These are phyloP conservation scores for Rhipidura dahli DNA, from an alignment of 2,113 vertebrate genomes.

Conservation along the genomic window DNA sequence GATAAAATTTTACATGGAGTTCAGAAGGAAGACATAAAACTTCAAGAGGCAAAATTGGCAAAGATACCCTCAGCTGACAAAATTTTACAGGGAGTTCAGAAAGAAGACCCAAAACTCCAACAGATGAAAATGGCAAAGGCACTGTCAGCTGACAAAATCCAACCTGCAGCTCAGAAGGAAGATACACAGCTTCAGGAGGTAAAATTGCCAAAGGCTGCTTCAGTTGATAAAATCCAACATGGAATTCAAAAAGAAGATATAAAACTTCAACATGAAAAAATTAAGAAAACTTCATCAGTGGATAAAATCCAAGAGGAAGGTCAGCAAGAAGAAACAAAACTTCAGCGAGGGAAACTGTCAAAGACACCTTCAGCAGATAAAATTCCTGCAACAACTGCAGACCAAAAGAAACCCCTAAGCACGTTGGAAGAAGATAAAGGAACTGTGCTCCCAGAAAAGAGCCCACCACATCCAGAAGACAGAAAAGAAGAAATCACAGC, in stretches of 20 bases:
- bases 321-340: conserved; percentile 31
- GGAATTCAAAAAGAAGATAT: conserved; percentile 28
- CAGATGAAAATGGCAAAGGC: conserved; percentile 51
- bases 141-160: conserved; percentile 60
- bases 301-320: conserved; percentile 34
- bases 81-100: conserved; percentile 45
- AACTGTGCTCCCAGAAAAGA: background rate
- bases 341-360: conserved; percentile 21
- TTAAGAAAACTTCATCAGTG: background rate
- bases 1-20: conserved; percentile 41
- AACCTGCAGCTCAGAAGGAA: background rate
- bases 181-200: background rate
- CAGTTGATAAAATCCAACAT: conserved; percentile 50
- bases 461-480: conserved; percentile 3
- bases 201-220: conserved; percentile 27
- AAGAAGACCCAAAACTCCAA: conserved; percentile 51
- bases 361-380: conserved; percentile 48
- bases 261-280: conserved; percentile 23
- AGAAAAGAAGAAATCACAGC: conserved; percentile 15
- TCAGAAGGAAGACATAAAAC: conserved; percentile 34
- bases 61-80: conserved; percentile 50
- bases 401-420: conserved; percentile 24
- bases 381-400: background rate
- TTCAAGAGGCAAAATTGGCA: conserved; percentile 31
- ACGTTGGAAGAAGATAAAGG: conserved; percentile 28